phyloP scores from a whole-genome alignment of 2,797 vertebrate genomes.

The Neosalanx taihuensis region DNA sequence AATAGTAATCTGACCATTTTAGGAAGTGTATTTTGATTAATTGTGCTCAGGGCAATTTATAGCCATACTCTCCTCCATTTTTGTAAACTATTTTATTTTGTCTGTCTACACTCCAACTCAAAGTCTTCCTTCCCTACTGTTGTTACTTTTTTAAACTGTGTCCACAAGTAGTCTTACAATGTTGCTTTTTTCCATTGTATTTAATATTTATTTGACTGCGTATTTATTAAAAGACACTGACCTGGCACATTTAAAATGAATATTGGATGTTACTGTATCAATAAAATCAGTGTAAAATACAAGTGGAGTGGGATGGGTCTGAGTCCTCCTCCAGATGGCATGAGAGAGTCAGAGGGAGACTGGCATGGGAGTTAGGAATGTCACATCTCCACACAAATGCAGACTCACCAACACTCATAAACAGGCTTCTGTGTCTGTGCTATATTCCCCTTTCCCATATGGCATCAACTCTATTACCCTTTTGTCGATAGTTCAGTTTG shows the following conservation, averaged over 20 bases:
- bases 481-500: background rate
- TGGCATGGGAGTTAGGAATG: constrained; percentile 50
- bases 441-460: constrained; percentile 4
- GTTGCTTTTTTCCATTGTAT: constrained; percentile 63
- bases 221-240: constrained; percentile 59
- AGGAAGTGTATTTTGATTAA: constrained; percentile 35
- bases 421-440: constrained; percentile 18
- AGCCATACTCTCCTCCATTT: constrained; percentile 44
- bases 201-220: constrained; percentile 84
- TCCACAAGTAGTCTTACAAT: constrained; percentile 66
- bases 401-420: constrained; percentile 38
- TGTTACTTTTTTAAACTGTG: constrained; percentile 40
- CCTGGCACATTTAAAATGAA: constrained; percentile 43
- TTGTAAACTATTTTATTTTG: constrained; percentile 24
- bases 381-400: constrained; percentile 47
- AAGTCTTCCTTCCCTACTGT: constrained; percentile 24
- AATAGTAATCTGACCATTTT: constrained; percentile 24
- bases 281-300: constrained; percentile 58
- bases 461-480: background rate
- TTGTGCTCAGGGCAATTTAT: constrained; percentile 67
- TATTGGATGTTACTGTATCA: constrained; percentile 51
- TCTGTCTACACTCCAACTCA: constrained; percentile 27
- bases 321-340: constrained; percentile 26
- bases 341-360: constrained; percentile 17
- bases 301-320: constrained; percentile 15